phyloP scores from a whole-genome alignment of 2,113 vertebrate species.

The Solenodon paradoxus region DNA sequence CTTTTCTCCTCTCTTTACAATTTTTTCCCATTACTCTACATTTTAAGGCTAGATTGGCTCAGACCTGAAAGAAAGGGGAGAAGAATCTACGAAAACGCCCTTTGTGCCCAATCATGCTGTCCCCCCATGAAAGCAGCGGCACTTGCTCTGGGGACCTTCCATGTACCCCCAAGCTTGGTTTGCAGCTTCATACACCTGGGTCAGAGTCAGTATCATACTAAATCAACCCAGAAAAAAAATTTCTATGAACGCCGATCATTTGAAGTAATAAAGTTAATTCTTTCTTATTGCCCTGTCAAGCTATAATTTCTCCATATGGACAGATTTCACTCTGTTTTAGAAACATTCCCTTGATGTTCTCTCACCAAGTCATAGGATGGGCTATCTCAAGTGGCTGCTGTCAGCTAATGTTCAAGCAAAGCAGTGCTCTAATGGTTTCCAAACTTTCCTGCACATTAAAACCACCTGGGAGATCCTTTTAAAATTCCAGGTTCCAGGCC shows the following conservation, averaged over 20 bases:
- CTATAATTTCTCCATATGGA: neutral
- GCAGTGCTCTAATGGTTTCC: neutral
- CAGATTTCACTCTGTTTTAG: neutral
- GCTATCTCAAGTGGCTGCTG: neutral
- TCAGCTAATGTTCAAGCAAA: neutral
- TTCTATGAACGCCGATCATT: neutral
- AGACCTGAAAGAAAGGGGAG: neutral
- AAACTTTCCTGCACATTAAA: neutral
- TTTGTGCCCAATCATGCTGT: neutral
- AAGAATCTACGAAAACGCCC: neutral
- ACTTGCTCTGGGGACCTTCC: neutral
- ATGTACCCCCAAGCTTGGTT: neutral
- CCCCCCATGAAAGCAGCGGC: neutral
- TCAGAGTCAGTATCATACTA: neutral
- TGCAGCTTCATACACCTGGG: neutral
- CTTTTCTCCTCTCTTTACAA: too few relatives aligned
- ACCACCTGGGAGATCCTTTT: neutral
- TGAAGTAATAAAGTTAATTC: neutral
- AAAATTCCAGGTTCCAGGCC: neutral
- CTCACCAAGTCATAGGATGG: neutral
- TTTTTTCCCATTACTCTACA: neutral
- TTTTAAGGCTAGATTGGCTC: neutral
- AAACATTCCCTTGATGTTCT: neutral
- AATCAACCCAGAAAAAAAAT: neutral
- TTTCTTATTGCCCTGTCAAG: neutral